Evolutionary conservation across 2,797 vertebrate genomes (phyloP).

Genomic region (Microctenopoma lineatum): DNA sequence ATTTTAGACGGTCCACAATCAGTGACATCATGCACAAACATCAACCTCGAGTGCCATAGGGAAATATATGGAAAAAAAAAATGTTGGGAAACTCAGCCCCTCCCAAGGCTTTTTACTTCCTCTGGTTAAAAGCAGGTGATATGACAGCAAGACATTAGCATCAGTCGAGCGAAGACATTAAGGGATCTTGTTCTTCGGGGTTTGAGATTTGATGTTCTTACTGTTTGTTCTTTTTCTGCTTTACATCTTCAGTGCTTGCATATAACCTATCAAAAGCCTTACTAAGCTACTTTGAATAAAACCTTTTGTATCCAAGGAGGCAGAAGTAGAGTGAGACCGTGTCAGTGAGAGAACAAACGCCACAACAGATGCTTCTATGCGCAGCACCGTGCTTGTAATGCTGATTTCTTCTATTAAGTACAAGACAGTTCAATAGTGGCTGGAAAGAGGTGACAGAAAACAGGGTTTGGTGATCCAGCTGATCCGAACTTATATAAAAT

Average conservation of each 20-base stretch:
- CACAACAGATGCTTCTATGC: neutral
- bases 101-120: neutral
- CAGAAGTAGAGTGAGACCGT: neutral
- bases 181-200: slow-evolving; percentile 15
- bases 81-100: slow-evolving; percentile 46
- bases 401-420: neutral
- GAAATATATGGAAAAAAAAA: slow-evolving; percentile 45
- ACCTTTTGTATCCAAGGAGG: neutral
- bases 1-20: slow-evolving; percentile 64
- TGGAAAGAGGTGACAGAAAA: neutral
- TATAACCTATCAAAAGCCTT: neutral
- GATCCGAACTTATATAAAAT: neutral
- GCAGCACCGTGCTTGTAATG: neutral
- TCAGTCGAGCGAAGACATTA: slow-evolving; percentile 26
- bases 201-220: slow-evolving; percentile 25
- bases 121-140: slow-evolving; percentile 34
- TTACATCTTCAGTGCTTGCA: neutral
- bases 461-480: neutral
- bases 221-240: slow-evolving; percentile 13
- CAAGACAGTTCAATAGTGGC: neutral
- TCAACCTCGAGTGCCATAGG: slow-evolving; percentile 38
- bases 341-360: neutral
- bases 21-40: slow-evolving; percentile 75
- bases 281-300: slow-evolving; percentile 1
- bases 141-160: slow-evolving; percentile 42